phyloP scores from a whole-genome alignment of 2,797 vertebrate genomes.

The Anabacerthia variegaticeps region DNA sequence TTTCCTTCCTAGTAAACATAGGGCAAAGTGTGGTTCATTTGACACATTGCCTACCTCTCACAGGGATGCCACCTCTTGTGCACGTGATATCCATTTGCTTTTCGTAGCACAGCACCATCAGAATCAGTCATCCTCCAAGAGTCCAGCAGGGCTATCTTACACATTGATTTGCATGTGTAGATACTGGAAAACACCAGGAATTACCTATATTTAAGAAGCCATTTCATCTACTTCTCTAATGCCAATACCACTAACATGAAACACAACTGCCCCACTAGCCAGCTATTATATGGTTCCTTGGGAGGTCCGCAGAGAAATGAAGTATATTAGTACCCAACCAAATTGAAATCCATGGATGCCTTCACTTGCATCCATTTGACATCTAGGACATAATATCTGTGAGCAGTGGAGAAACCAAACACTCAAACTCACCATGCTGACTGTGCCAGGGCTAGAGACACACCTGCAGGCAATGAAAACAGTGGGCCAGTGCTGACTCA shows the following conservation, averaged over 20 bases:
- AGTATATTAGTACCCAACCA: background rate
- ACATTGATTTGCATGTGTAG: background rate
- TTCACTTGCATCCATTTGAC: background rate
- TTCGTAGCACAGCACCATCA: background rate
- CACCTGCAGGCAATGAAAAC: background rate
- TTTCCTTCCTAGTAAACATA: background rate
- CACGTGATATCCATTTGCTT: background rate
- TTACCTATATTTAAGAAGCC: background rate
- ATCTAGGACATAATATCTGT: background rate
- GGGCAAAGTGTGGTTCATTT: slow-evolving; percentile 21
- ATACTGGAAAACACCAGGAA: background rate
- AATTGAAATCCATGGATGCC: background rate
- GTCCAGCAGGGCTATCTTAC: background rate
- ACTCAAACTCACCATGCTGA: background rate
- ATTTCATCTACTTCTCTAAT: background rate
- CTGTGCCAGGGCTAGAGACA: background rate
- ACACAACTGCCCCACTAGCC: background rate
- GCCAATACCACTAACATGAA: background rate
- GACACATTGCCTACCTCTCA: background rate
- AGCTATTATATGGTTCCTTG: background rate
- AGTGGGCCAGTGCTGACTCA: background rate
- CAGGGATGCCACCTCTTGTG: background rate
- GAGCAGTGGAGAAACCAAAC: background rate
- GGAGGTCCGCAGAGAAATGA: background rate
- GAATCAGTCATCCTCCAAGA: background rate